Percentiles rank a stretch among this genome's conserved stretches.
Conservation (phyloP, 1,140 invertebrate genomes). For the Drosophila erecta region DNA sequence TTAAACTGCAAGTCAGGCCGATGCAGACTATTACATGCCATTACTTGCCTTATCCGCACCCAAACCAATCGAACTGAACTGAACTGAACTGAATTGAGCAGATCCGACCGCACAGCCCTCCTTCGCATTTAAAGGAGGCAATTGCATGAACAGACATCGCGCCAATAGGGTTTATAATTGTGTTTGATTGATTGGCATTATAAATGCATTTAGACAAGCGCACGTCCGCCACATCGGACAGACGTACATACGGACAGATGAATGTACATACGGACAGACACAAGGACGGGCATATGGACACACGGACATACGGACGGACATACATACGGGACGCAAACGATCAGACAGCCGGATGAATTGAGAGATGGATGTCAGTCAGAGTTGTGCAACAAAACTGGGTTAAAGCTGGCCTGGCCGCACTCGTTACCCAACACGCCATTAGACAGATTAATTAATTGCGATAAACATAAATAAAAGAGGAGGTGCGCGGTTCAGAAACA, state of each 20-base stretch:
- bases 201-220: slow-evolving; percentile 52
- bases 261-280: no score
- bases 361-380: slow-evolving; percentile 13
- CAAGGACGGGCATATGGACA: no score
- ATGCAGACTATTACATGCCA: slow-evolving; percentile 34
- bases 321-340: no score
- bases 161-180: slow-evolving; percentile 67
- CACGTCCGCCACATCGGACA: slow-evolving; percentile 37
- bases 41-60: background rate
- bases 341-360: slow-evolving; percentile 1
- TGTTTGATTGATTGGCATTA: slow-evolving; percentile 77
- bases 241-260: background rate
- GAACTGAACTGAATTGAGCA: background rate
- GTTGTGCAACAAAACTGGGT: slow-evolving; percentile 56
- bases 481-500: slow-evolving; percentile 40
- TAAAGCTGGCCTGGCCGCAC: slow-evolving; percentile 14
- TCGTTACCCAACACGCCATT: slow-evolving; percentile 57
- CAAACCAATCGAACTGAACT: background rate
- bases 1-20: slow-evolving; percentile 34
- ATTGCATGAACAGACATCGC: slow-evolving; percentile 11
- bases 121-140: slow-evolving; percentile 10
- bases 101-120: background rate
- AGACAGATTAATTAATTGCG: slow-evolving; percentile 77
- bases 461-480: slow-evolving; percentile 56
- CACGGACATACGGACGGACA: no score